phyloP scores from a whole-genome alignment of 2,113 vertebrate genomes.

The Lutjanus erythropterus region DNA sequence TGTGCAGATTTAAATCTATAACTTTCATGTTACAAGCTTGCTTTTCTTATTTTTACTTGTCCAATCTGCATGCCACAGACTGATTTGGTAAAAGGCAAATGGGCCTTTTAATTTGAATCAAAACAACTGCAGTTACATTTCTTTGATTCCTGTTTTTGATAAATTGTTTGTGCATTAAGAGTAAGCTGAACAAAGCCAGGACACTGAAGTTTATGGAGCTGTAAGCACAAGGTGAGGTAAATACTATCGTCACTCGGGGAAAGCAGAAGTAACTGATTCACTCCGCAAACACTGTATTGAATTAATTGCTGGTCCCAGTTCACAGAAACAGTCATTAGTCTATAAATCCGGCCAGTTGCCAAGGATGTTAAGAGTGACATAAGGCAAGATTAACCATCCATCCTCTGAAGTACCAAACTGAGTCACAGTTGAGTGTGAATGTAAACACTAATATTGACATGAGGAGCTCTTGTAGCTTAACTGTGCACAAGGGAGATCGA shows the following conservation, averaged over 20 bases:
- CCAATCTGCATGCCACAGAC: neutral
- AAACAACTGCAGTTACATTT: neutral
- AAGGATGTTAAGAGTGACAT: slow-evolving; percentile 74
- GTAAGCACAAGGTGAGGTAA: slow-evolving; percentile 1
- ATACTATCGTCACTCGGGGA: neutral
- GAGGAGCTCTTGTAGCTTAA: slow-evolving; percentile 68
- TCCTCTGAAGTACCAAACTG: slow-evolving; percentile 72
- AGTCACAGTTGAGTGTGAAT: slow-evolving; percentile 68
- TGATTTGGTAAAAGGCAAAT: neutral
- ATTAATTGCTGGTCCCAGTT: slow-evolving; percentile 70
- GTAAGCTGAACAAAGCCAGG: neutral
- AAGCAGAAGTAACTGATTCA: slow-evolving; percentile 52
- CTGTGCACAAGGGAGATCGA: slow-evolving; percentile 59
- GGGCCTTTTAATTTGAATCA: neutral
- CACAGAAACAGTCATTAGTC: slow-evolving; percentile 69
- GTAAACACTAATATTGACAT: slow-evolving; percentile 79
- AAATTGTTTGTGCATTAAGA: neutral
- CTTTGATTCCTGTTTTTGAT: neutral
- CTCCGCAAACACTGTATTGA: slow-evolving; percentile 48
- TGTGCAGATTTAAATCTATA: neutral
- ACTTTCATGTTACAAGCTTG: neutral
- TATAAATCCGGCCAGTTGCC: slow-evolving; percentile 72
- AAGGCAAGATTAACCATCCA: slow-evolving; percentile 74
- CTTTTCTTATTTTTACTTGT: neutral
- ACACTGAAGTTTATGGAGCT: neutral